Conservation (phyloP, 1,140 invertebrate genomes). For the Leptinotarsa lineolata region DNA sequence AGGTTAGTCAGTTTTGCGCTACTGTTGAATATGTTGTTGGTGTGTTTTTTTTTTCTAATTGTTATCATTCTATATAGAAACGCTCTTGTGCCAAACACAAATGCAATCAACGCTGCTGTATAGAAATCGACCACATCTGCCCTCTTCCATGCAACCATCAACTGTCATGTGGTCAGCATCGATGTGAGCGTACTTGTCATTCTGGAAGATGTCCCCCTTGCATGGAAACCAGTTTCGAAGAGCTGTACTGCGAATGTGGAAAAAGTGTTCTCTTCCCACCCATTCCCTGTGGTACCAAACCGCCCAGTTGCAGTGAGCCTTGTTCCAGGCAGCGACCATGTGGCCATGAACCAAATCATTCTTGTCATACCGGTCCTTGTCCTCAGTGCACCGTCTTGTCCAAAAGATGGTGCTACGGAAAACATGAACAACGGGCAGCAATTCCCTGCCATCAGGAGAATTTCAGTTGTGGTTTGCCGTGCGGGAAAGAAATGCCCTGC, state of each 20-base stretch:
- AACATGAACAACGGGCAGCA: conserved; percentile 85
- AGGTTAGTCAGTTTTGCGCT: conserved; percentile 59
- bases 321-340: conserved; percentile 81
- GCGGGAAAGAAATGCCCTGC: conserved; percentile 72
- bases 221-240: conserved; percentile 80
- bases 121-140: conserved; percentile 84
- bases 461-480: conserved; percentile 88
- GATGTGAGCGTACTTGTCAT: conserved; percentile 88
- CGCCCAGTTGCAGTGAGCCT: conserved; percentile 75
- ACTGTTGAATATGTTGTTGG: neutral
- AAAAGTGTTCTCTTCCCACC: conserved; percentile 84
- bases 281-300: conserved; percentile 85
- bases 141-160: conserved; percentile 78
- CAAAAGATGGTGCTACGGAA: conserved; percentile 79
- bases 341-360: conserved; percentile 78
- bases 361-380: conserved; percentile 79
- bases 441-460: conserved; percentile 87
- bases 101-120: conserved; percentile 86
- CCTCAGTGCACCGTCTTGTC: conserved; percentile 89
- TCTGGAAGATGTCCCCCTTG: conserved; percentile 85
- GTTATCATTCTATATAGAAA: conserved; percentile 60
- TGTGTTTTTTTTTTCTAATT: neutral
- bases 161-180: conserved; percentile 83
- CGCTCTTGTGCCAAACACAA: conserved; percentile 86
- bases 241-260: conserved; percentile 91